phyloP scores from a whole-genome alignment of 1,140 invertebrate species.

The Scylla paramamosain region DNA sequence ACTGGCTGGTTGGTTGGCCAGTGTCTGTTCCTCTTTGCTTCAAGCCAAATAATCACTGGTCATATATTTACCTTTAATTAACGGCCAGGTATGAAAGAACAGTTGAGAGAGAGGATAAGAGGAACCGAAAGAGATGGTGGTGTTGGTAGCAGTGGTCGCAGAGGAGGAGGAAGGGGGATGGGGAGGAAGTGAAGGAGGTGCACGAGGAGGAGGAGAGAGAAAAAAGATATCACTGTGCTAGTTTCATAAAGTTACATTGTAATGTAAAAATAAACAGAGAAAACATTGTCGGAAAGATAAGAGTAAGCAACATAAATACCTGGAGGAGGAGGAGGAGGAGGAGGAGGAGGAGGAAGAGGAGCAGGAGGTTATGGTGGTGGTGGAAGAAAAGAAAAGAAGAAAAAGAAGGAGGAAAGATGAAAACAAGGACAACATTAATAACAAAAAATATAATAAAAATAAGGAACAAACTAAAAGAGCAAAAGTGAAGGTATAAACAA shows the following conservation, averaged over 20 bases:
- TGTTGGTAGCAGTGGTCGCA: neutral
- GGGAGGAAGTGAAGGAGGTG: neutral
- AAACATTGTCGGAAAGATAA: neutral
- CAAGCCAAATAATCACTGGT: neutral
- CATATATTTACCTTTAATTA: conserved; percentile 14
- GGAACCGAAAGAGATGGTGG: neutral
- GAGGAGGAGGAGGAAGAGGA: neutral
- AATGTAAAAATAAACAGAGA: neutral
- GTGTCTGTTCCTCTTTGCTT: neutral
- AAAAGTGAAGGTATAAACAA: too few relatives aligned
- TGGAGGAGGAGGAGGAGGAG: neutral
- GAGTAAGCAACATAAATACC: neutral
- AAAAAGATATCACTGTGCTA: neutral
- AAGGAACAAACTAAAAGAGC: too few relatives aligned
- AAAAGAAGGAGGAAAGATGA: too few relatives aligned
- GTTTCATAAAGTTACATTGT: neutral
- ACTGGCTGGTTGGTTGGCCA: too few relatives aligned
- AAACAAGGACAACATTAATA: too few relatives aligned
- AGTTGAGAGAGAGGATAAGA: neutral
- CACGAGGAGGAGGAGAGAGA: neutral
- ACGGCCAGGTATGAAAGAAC: neutral
- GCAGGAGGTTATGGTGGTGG: neutral
- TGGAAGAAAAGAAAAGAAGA: too few relatives aligned
- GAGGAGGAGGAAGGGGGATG: neutral
- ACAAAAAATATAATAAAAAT: too few relatives aligned